Evolutionary conservation across 2,797 vertebrate species (phyloP).

Genomic region (Anas georgica): DNA sequence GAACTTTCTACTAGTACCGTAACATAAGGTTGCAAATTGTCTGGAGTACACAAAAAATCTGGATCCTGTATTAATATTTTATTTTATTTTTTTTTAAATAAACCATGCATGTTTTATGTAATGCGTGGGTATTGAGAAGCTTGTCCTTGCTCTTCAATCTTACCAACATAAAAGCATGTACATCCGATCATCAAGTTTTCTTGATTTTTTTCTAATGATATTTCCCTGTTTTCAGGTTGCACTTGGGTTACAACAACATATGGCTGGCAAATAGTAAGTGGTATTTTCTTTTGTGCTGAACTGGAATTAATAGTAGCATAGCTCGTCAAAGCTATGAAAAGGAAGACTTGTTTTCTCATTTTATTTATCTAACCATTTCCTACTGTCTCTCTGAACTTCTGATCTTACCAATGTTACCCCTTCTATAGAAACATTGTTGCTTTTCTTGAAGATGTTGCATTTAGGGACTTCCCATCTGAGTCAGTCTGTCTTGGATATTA

Average conservation of each 20-base stretch:
- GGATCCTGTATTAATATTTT: background rate
- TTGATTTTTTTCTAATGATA: background rate
- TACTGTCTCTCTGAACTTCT: background rate
- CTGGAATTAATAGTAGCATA: rapidly evolving
- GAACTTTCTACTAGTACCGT: background rate
- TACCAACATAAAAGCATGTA: rapidly evolving
- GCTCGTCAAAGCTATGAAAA: background rate
- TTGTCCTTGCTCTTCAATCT: background rate
- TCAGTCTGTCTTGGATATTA: background rate
- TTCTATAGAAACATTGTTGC: background rate
- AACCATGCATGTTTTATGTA: rapidly evolving
- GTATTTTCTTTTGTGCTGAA: background rate
- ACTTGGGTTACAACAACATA: background rate
- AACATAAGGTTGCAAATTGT: background rate
- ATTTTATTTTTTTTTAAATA: background rate
- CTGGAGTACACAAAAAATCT: rapidly evolving
- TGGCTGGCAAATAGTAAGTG: background rate
- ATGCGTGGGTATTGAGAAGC: rapidly evolving
- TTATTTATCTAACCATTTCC: background rate
- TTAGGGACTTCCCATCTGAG: background rate
- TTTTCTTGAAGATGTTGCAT: background rate
- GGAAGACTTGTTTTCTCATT: background rate
- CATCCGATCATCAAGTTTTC: background rate
- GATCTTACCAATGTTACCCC: background rate
- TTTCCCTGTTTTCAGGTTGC: background rate